Evolutionary conservation across 2,888 invertebrate genomes (phyloP).

Genomic region (Oeneis ivallda): DNA sequence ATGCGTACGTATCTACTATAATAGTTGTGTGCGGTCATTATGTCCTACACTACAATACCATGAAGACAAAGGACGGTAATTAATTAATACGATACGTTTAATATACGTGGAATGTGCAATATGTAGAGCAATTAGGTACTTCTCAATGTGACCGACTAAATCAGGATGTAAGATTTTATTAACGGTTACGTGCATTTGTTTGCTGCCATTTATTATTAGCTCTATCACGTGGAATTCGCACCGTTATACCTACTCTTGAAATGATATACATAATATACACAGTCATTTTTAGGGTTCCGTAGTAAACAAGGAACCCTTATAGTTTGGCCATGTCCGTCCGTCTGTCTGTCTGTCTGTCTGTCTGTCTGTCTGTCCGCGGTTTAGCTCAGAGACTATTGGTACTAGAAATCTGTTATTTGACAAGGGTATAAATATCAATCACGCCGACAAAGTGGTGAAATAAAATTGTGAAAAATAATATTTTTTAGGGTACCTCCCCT

Average conservation of each 20-base stretch:
- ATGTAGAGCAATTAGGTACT: slow-evolving; percentile 23
- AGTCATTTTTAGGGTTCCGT: too few relatives aligned
- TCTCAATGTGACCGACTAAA: slow-evolving; percentile 33
- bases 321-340: too few relatives aligned
- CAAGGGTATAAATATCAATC: too few relatives aligned
- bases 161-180: slow-evolving; percentile 34
- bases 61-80: slow-evolving; percentile 43
- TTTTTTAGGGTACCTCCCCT: too few relatives aligned
- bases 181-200: slow-evolving; percentile 20
- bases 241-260: not conserved
- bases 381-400: too few relatives aligned
- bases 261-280: not conserved
- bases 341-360: too few relatives aligned
- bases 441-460: too few relatives aligned
- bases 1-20: slow-evolving; percentile 27
- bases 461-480: too few relatives aligned
- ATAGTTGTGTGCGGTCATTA: slow-evolving; percentile 36
- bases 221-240: not conserved
- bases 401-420: too few relatives aligned
- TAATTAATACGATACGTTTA: slow-evolving; percentile 42
- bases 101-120: slow-evolving; percentile 41
- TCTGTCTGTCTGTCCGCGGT: too few relatives aligned
- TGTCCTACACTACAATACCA: slow-evolving; percentile 38
- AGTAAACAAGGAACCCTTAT: too few relatives aligned
- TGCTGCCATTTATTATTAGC: not conserved